Evolutionary conservation across 1,140 invertebrate species (phyloP), one percentile per base, ranked within the genome.

Genomic region (Mylabris phalerata): DNA sequence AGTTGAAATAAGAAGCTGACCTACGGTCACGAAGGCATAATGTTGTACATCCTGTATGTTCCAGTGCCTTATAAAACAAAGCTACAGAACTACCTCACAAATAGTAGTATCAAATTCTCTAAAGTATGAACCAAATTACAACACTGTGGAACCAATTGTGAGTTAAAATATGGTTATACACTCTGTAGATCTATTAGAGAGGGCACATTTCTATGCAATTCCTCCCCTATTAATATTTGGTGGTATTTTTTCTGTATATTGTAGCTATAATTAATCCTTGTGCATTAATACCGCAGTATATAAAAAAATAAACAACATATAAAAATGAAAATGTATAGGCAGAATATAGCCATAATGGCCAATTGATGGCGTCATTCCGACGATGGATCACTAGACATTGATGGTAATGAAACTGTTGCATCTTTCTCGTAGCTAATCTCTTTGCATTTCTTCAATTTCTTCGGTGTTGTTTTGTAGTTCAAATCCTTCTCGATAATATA

Each of bases 311-410:
- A 68, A 55, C 75, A 80, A 58, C 78, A 68, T 19, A 79, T 66
- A 57, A 83, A 75, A 56, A 83, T 83, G 50, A 77, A 75, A 24
- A 76, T 67, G 60, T 81, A 83, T n/a, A 83, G 69, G 50, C 79
- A 77, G 41, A 82, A 77, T 10, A 82, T 73, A 13, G 77, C 78
- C 64, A 79, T 72, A 25, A 82, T 79, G 65, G 77, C 80, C 42
- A 79, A 69, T 68, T 75, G 78, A 71, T 79, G 76, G 67, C 80
- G 81, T 82, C 80, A 83, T 72, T 80, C 75, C 48, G 73, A 74
- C 48, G 67, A 69, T 5, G 71, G 58, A 9, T 73, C 69, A 25
- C 68, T 73, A 49, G 66, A 19, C 19, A 19, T 52, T 66, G 70
- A 57, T 65, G 32, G 32, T 32, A 69, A 40, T 32, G 68, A 61